Base-by-base conservation (phyloP, 2,113 vertebrate genomes). In the Nannobrachium achirus region DNA sequence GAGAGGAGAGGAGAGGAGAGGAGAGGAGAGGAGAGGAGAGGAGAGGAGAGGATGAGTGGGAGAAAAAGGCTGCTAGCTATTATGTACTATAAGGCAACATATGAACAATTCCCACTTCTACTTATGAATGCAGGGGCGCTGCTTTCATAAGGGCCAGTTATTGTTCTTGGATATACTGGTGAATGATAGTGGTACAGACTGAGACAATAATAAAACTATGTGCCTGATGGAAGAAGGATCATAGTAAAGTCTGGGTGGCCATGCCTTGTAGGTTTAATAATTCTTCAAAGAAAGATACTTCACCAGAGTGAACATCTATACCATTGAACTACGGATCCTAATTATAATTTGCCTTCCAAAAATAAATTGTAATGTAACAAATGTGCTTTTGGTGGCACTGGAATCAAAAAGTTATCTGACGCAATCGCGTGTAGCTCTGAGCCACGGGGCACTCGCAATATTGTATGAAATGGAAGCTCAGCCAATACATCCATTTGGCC, bases 41-140 rank as follows among this genome's bases (percentile, higher is more conserved):
- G 19, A 15, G 55, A 63, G 46, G 7, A n/a, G 42, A 48, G n/a
- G 25, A 56, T 46, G 39, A 39, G 57, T 49, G 16, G 18, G 7
- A 53, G 66, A 68, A 58, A 8, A 6, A 3, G n/a, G 20, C 20
- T 25, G 20, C 20, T 4, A 25, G 20, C 20, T 25, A 25, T 25
- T 1, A 25, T 25, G 20, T 25, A 25, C 20, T 25, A 25, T 25
- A 25, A 25, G 20, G 20, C 20, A 25, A 25, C n/a, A n/a, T n/a
- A n/a, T n/a, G 51, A 45, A 64, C 40, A 63, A 66, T 65, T 73
- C 48, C 63, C 53, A 44, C 69, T 67, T 77, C 39, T 72, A 41
- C 52, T 55, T 55, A n/a, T 11, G 50, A 56, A 45, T 7, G 14
- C n/a, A 7, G 56, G n/a, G 19, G 46, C 14, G 68, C 62, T 59